These are phyloP conservation scores for Drepanosiphum platanoidis DNA, from an alignment of 2,888 invertebrate genomes.

Conservation along the genomic window DNA sequence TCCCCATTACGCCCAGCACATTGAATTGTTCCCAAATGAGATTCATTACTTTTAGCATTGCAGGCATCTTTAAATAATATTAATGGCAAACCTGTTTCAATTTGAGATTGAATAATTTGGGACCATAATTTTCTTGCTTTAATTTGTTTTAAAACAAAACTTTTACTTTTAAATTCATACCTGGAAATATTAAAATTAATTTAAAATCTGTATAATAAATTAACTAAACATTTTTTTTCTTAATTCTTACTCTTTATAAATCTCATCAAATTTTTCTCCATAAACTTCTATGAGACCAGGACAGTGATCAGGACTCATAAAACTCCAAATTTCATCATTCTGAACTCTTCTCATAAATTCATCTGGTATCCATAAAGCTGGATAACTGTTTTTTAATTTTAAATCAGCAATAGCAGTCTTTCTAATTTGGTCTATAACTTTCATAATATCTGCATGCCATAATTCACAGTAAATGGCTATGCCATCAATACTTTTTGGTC, in stretches of 20 bases:
- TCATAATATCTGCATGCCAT: slow-evolving; percentile 97
- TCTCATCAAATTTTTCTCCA: slow-evolving; percentile 92
- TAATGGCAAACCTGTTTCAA: slow-evolving; percentile 97
- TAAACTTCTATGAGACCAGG: slow-evolving; percentile 91
- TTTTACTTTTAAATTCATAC: slow-evolving; percentile 45
- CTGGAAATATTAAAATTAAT: slow-evolving; percentile 25
- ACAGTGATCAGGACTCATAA: slow-evolving; percentile 96
- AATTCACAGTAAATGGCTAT: slow-evolving; percentile 99
- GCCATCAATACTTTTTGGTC: slow-evolving; percentile 83
- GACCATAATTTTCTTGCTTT: slow-evolving; percentile 91
- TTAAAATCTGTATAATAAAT: slow-evolving; percentile 3
- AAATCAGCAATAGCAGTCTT: slow-evolving; percentile 96
- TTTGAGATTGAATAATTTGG: slow-evolving; percentile 92
- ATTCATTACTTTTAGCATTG: slow-evolving; percentile 96
- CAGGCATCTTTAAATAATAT: slow-evolving; percentile 97
- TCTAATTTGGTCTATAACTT: slow-evolving; percentile 92
- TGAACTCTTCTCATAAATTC: slow-evolving; percentile 96
- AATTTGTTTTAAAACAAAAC: slow-evolving; percentile 69
- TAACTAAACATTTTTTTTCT: not conserved
- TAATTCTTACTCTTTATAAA: slow-evolving; percentile 76
- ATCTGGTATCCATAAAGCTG: slow-evolving; percentile 97
- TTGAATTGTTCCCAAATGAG: slow-evolving; percentile 97
- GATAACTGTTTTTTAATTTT: slow-evolving; percentile 94
- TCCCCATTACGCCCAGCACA: slow-evolving; percentile 98
- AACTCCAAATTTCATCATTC: slow-evolving; percentile 84